Evolutionary conservation across 2,113 vertebrate species (phyloP), one percentile per base, ranked within the genome.

Genomic region (Plotosus lineatus): DNA sequence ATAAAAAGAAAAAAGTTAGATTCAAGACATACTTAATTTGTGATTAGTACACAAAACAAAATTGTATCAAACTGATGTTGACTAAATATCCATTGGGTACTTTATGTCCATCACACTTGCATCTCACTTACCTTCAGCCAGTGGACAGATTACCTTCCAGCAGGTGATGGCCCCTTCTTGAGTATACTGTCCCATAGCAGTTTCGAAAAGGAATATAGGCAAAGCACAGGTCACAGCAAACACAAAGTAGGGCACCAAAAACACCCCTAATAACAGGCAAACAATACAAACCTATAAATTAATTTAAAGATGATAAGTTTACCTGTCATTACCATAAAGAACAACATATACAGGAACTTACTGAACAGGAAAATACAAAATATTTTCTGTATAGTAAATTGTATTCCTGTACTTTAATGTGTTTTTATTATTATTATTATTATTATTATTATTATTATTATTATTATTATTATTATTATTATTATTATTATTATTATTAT

Each of bases 201-300:
- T 91, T 86, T 94, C 93, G 85, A 93, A 80, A 60, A 94, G 84
- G 82, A 93, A 94, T 61, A 92, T 28, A 1, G 92, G 93, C 11
- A 94, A 33, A 0, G 90, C 93, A 72, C 91, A 93, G 17, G 90
- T 92, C 80, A 88, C 81, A 82, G 88, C 88, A 86, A 93, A 91
- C 14, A 93, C 89, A 83, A 93, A 21, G 81, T 94, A 93, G 1
- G 91, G 93, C 79, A 94, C 89, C 77, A 94, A 84, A 60, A 94
- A 94, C 4, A 89, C 92, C 76, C 91, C 92, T 94, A 68, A 66
- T 86, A 81, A 79, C 11, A 84, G 2, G 83, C 38, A 81, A 74
- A 12, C 33, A 17, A 72, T 26, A 68, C 56, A 4, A 48, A 66
- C 11, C 2, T 44, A 10, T 3, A 21, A 44, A 21, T 31, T 23